phyloP scores from a whole-genome alignment of 2,113 vertebrate species.

The Carassius carassius region DNA sequence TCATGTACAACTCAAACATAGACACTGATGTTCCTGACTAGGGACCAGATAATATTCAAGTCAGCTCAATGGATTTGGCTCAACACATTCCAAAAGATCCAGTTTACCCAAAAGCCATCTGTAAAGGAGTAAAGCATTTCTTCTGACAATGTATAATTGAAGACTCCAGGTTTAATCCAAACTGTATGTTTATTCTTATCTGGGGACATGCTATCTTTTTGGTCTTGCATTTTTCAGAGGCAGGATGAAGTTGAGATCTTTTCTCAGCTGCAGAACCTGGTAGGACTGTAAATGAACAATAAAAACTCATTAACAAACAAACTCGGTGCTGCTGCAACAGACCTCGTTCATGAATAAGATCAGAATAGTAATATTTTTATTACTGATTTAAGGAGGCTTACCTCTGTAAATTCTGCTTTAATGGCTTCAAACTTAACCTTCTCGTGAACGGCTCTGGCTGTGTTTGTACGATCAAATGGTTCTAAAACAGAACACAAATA shows the following conservation, averaged over 20 bases:
- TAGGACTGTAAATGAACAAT: constrained; percentile 75
- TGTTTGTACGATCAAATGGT: constrained; percentile 94
- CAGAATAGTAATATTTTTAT: not conserved
- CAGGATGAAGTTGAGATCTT: constrained; percentile 86
- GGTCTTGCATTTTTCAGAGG: constrained; percentile 72
- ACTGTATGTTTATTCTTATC: not conserved
- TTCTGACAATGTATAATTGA: not conserved
- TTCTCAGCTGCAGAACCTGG: constrained; percentile 74
- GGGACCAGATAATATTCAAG: not conserved
- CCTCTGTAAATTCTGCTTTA: constrained; percentile 83
- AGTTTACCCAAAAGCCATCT: not conserved
- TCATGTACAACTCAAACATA: constrained; percentile 7
- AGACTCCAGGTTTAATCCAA: not conserved
- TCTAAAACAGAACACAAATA: constrained; percentile 76
- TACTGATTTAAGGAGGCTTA: constrained; percentile 61
- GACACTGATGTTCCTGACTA: not conserved
- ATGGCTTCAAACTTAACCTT: constrained; percentile 89
- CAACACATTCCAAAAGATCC: not conserved
- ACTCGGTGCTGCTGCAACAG: not conserved
- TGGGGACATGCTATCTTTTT: constrained; percentile 42
- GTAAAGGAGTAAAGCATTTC: not conserved
- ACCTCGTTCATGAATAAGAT: not conserved
- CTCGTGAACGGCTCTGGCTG: constrained; percentile 93
- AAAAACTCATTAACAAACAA: constrained; percentile 28
- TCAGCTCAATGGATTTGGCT: not conserved